Conservation (phyloP, 1,140 invertebrate species). For the Saccostrea glomerata region DNA sequence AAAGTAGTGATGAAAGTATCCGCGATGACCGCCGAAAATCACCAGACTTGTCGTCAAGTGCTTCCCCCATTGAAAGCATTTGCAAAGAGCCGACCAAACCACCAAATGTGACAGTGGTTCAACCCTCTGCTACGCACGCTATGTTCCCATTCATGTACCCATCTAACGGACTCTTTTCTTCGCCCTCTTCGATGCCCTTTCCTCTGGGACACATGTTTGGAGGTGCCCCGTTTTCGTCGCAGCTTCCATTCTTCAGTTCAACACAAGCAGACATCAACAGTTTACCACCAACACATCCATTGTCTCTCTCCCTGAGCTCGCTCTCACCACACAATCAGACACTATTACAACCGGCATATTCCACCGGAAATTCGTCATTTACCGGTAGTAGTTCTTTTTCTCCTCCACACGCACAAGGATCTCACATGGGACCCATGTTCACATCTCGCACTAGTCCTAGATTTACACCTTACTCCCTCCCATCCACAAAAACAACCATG, state of each 20-base stretch:
- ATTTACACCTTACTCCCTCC: slow-evolving; percentile 56
- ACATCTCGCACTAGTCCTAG: slow-evolving; percentile 58
- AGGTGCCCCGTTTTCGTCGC: slow-evolving; percentile 51
- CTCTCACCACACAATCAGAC: slow-evolving; percentile 45
- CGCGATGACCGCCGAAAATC: slow-evolving; percentile 50
- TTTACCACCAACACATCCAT: slow-evolving; percentile 52
- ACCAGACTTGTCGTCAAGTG: slow-evolving; percentile 34
- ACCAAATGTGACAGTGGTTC: slow-evolving; percentile 58
- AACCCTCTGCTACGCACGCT: slow-evolving; percentile 57
- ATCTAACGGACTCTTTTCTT: slow-evolving; percentile 56
- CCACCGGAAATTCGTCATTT: slow-evolving; percentile 37
- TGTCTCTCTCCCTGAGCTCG: slow-evolving; percentile 51
- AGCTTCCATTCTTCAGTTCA: slow-evolving; percentile 52
- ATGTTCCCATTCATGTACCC: slow-evolving; percentile 61
- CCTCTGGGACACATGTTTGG: slow-evolving; percentile 57
- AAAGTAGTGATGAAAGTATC: slow-evolving; percentile 53
- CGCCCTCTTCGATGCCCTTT: slow-evolving; percentile 54
- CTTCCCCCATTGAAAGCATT: slow-evolving; percentile 37
- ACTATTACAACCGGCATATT: slow-evolving; percentile 55
- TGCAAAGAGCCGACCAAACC: slow-evolving; percentile 48
- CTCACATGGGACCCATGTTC: slow-evolving; percentile 56
- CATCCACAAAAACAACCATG: slow-evolving; percentile 57
- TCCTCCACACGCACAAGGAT: slow-evolving; percentile 46
- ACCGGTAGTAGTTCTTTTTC: slow-evolving; percentile 48
- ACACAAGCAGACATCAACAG: slow-evolving; percentile 53